Evolutionary conservation across 2,888 invertebrate species (phyloP).

Genomic region (Theristus sp.): DNA sequence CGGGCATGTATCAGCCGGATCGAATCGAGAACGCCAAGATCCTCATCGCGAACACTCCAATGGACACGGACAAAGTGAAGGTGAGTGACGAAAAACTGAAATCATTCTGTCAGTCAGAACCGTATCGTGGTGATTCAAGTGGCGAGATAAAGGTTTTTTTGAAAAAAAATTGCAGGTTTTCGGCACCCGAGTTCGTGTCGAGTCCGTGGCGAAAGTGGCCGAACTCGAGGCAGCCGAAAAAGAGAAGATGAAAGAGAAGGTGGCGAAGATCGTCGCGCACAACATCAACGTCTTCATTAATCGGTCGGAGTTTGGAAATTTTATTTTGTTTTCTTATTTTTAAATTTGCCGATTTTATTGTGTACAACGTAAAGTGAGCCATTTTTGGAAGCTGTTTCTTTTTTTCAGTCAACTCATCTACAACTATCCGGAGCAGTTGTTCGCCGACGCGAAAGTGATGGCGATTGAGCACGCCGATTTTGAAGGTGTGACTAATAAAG

Average conservation of each 20-base stretch:
- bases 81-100: constrained; percentile 12
- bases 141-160: too few relatives aligned
- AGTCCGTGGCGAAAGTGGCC: constrained; percentile 56
- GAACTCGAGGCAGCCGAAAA: constrained; percentile 93
- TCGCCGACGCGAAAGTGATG: constrained; percentile 94
- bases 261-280: constrained; percentile 78
- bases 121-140: too few relatives aligned
- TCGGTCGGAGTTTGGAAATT: constrained; percentile 38
- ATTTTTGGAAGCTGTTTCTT: too few relatives aligned
- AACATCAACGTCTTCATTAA: constrained; percentile 95
- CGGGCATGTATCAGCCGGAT: constrained; percentile 92
- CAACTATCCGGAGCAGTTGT: constrained; percentile 97
- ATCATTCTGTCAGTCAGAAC: too few relatives aligned
- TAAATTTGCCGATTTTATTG: too few relatives aligned
- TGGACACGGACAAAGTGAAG: constrained; percentile 99
- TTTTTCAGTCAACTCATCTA: constrained; percentile 75
- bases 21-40: constrained; percentile 83
- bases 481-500: constrained; percentile 95
- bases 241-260: constrained; percentile 99
- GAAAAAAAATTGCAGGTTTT: constrained; percentile 54
- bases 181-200: constrained; percentile 59
- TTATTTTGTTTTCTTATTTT: too few relatives aligned
- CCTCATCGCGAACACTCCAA: constrained; percentile 93
- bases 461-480: constrained; percentile 99
- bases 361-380: too few relatives aligned